phyloP scores from a whole-genome alignment of 1,140 invertebrate genomes.

The Drosophila lowei region DNA sequence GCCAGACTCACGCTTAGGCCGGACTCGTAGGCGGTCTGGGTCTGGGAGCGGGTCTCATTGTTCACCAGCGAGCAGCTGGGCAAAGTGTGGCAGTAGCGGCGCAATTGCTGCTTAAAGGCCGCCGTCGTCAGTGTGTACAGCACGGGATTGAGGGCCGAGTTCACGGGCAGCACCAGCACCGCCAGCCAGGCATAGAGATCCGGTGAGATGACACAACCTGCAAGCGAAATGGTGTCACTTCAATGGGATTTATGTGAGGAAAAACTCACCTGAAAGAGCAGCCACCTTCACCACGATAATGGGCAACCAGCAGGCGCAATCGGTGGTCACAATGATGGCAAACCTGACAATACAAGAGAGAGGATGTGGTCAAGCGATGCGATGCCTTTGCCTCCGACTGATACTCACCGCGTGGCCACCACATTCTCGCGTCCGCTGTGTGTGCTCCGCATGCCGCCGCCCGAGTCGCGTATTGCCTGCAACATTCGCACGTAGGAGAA shows the following conservation, averaged over 20 bases:
- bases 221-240: background rate
- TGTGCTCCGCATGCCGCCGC: slow-evolving; percentile 85
- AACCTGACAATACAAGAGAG: slow-evolving; percentile 80
- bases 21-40: slow-evolving; percentile 75
- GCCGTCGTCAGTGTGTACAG: slow-evolving; percentile 88
- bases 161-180: slow-evolving; percentile 88
- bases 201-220: slow-evolving; percentile 83
- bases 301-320: slow-evolving; percentile 87
- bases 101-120: slow-evolving; percentile 84
- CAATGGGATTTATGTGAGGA: background rate
- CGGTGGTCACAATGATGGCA: slow-evolving; percentile 85
- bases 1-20: slow-evolving; percentile 73
- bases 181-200: slow-evolving; percentile 88
- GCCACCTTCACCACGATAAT: slow-evolving; percentile 86
- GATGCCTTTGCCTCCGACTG: background rate
- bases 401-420: slow-evolving; percentile 73
- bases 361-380: background rate
- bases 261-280: slow-evolving; percentile 84
- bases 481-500: slow-evolving; percentile 86
- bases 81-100: slow-evolving; percentile 73
- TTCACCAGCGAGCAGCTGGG: slow-evolving; percentile 70
- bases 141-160: slow-evolving; percentile 88
- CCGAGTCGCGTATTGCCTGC: slow-evolving; percentile 84
- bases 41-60: slow-evolving; percentile 75
- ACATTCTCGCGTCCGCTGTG: slow-evolving; percentile 84